Evolutionary conservation across 1,140 invertebrate species (phyloP).

Genomic region (Myzus persicae): DNA sequence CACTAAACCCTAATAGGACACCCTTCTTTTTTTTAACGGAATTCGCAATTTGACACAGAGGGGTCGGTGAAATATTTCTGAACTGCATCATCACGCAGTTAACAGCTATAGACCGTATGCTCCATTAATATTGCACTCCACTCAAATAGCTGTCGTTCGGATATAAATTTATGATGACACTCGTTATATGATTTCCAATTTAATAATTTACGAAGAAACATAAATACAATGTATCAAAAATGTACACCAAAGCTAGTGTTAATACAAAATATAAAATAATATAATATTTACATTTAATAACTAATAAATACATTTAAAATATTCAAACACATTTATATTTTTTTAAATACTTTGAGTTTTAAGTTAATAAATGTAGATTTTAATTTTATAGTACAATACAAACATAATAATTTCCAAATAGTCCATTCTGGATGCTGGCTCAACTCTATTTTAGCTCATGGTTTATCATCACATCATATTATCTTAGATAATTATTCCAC

Average conservation of each 20-base stretch:
- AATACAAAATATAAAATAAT: not conserved
- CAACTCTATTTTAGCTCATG: too few species aligned
- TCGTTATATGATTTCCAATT: not conserved
- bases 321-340: too few species aligned
- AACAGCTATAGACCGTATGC: not conserved
- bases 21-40: slow-evolving; percentile 28
- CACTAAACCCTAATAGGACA: not conserved
- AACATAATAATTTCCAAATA: too few species aligned
- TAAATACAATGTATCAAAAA: not conserved
- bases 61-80: not conserved
- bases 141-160: not conserved
- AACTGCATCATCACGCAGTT: slow-evolving; percentile 17
- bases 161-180: not conserved
- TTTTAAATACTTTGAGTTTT: not conserved
- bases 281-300: not conserved
- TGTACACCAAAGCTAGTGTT: not conserved
- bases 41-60: slow-evolving; percentile 35
- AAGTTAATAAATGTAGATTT: not conserved
- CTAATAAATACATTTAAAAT: too few species aligned
- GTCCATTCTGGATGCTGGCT: too few species aligned
- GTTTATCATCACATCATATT: too few species aligned
- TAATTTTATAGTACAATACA: too few species aligned
- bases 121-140: not conserved
- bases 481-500: not conserved
- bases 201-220: not conserved